Percentiles rank a stretch among this genome's conserved stretches.
phyloP scores from a whole-genome alignment of 2,888 invertebrate genomes.

The Danaus chrysippus region DNA sequence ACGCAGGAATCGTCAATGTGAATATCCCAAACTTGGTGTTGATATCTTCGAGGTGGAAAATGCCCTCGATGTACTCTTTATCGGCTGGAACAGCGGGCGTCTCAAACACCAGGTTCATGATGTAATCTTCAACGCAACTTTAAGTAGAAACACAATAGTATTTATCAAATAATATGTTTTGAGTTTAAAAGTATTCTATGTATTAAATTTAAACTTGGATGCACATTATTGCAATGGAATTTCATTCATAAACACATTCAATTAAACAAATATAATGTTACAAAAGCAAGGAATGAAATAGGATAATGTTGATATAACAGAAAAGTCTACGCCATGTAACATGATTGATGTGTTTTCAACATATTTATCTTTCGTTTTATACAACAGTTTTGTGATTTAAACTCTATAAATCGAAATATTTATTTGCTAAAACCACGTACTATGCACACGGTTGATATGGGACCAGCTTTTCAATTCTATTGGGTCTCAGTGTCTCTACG shows the following conservation, averaged over 20 bases:
- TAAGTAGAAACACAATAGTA: no score
- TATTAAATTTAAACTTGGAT: no score
- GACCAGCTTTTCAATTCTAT: slow-evolving; percentile 63
- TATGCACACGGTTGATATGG: slow-evolving; percentile 72
- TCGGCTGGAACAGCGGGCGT: slow-evolving; percentile 66
- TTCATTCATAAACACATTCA: no score
- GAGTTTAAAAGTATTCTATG: no score
- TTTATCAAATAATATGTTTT: no score
- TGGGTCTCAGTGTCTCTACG: slow-evolving; percentile 54
- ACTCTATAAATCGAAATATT: no score
- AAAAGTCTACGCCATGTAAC: no score
- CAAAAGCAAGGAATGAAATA: not conserved
- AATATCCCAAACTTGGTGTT: slow-evolving; percentile 72
- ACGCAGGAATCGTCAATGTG: slow-evolving; percentile 69
- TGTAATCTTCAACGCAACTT: slow-evolving; percentile 75
- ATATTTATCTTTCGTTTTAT: no score
- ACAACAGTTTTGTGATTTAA: no score
- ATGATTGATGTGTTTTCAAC: no score
- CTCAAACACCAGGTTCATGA: slow-evolving; percentile 70
- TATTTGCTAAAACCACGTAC: slow-evolving; percentile 45
- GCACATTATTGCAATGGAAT: no score
- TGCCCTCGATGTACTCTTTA: slow-evolving; percentile 54
- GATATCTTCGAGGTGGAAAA: slow-evolving; percentile 63
- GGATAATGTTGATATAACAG: no score
- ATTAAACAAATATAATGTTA: not conserved